Evolutionary conservation across 2,888 invertebrate species (phyloP).

Genomic region (Rhingia rostrata): DNA sequence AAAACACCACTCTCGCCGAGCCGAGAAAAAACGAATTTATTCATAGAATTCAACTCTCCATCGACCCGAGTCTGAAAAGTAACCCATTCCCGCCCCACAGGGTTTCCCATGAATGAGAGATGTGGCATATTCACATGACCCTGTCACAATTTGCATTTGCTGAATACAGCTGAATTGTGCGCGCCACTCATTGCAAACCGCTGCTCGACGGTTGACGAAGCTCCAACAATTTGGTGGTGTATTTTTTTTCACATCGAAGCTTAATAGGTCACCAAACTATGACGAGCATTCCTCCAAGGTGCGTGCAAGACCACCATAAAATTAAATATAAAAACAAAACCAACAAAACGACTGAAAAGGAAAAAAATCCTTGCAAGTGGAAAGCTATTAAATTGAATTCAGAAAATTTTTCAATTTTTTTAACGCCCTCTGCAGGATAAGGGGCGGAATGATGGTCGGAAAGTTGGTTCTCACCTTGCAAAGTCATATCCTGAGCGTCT

Average conservation of each 20-base stretch:
- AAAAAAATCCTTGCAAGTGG: slow-evolving; percentile 19
- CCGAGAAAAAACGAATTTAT: slow-evolving; percentile 31
- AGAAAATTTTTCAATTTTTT: slow-evolving; percentile 19
- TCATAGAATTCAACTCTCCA: slow-evolving; percentile 46
- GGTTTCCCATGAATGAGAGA: slow-evolving; percentile 50
- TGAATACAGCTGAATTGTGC: slow-evolving; percentile 40
- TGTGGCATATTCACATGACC: slow-evolving; percentile 38
- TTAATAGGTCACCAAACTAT: slow-evolving; percentile 45
- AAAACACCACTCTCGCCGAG: slow-evolving; percentile 1
- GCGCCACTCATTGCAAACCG: not conserved
- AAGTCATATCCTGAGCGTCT: slow-evolving; percentile 6
- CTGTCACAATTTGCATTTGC: slow-evolving; percentile 47
- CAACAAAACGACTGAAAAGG: not conserved
- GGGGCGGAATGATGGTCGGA: not conserved
- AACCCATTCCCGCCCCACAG: not conserved
- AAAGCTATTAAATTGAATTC: slow-evolving; percentile 56
- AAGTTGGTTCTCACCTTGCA: slow-evolving; percentile 21
- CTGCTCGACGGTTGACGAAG: not conserved
- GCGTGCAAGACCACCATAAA: slow-evolving; percentile 37
- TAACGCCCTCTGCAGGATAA: not conserved
- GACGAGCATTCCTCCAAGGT: slow-evolving; percentile 23
- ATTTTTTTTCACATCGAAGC: slow-evolving; percentile 48
- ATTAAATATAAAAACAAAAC: not conserved
- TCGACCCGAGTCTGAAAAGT: slow-evolving; percentile 14
- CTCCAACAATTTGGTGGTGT: slow-evolving; percentile 36